Conservation (phyloP, 2,797 vertebrate species). For the Chloroceryle amazona region DNA sequence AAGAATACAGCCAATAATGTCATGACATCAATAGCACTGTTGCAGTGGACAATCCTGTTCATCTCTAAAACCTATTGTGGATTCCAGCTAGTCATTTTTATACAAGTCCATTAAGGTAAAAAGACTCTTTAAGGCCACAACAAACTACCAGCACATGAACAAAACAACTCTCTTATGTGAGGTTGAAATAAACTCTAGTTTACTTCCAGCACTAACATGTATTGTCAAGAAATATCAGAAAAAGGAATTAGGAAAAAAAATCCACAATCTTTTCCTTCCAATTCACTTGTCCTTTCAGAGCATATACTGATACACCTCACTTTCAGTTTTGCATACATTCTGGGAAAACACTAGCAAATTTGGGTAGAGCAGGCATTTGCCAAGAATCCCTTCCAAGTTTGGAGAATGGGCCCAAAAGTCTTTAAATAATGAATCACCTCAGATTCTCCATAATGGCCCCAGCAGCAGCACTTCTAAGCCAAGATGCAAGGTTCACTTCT, state of each 20-base stretch:
- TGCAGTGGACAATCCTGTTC: background rate
- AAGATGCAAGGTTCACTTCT: slow-evolving; percentile 68
- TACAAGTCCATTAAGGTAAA: background rate
- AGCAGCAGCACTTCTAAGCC: slow-evolving; percentile 19
- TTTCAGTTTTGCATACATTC: slow-evolving; percentile 22
- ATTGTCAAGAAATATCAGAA: background rate
- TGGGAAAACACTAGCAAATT: slow-evolving; percentile 41
- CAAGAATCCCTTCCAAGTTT: slow-evolving; percentile 44
- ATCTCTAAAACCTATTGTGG: background rate
- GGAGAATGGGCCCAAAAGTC: slow-evolving; percentile 62
- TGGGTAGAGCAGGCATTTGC: slow-evolving; percentile 36
- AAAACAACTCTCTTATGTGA: background rate
- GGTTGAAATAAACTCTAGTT: background rate
- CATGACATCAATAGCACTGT: background rate
- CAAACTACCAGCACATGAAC: background rate
- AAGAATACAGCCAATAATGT: background rate
- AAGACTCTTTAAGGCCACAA: background rate
- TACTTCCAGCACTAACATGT: background rate
- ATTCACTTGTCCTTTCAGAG: background rate
- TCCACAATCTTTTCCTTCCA: background rate
- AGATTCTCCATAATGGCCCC: slow-evolving; percentile 53
- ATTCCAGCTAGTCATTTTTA: background rate
- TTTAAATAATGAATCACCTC: slow-evolving; percentile 58
- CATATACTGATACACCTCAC: background rate
- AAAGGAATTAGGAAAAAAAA: slow-evolving; percentile 12